Evolutionary conservation across 1,140 invertebrate species (phyloP).

Genomic region (Drosophila sucinea): DNA sequence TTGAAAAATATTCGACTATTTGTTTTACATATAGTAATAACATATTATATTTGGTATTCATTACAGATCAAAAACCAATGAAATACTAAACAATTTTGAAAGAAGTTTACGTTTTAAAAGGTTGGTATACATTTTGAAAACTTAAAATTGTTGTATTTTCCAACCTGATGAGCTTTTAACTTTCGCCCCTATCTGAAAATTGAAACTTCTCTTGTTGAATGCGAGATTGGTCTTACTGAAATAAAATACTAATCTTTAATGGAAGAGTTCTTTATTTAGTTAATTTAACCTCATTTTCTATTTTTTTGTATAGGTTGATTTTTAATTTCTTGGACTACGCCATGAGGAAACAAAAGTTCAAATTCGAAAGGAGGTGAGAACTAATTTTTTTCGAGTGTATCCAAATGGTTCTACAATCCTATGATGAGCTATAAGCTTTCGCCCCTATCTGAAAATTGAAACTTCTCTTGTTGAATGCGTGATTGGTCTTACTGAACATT

Average conservation of each 20-base stretch:
- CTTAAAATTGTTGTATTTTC: not conserved
- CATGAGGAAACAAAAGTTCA: no score
- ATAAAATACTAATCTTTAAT: not conserved
- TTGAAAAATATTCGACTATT: not conserved
- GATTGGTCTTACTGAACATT: constrained; percentile 64
- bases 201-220: constrained; percentile 57
- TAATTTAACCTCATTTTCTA: not conserved
- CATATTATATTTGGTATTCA: not conserved
- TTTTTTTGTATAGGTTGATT: not conserved
- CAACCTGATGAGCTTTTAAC: constrained; percentile 37
- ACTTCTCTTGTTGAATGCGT: constrained; percentile 62
- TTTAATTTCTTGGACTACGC: fast-evolving
- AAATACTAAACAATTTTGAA: not conserved
- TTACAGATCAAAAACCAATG: not conserved
- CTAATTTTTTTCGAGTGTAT: not conserved
- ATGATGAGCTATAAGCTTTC: constrained; percentile 60
- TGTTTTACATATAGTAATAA: not conserved
- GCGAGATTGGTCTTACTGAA: constrained; percentile 67
- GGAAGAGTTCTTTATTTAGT: not conserved
- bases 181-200: constrained; percentile 62
- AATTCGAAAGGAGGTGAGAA: constrained; percentile 16
- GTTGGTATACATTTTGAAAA: not conserved
- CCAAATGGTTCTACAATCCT: not conserved
- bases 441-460: constrained; percentile 66
- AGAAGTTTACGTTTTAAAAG: not conserved